phyloP scores from a whole-genome alignment of 92 coral and sea anemone genomes.

The Parazoanthus swiftii region DNA sequence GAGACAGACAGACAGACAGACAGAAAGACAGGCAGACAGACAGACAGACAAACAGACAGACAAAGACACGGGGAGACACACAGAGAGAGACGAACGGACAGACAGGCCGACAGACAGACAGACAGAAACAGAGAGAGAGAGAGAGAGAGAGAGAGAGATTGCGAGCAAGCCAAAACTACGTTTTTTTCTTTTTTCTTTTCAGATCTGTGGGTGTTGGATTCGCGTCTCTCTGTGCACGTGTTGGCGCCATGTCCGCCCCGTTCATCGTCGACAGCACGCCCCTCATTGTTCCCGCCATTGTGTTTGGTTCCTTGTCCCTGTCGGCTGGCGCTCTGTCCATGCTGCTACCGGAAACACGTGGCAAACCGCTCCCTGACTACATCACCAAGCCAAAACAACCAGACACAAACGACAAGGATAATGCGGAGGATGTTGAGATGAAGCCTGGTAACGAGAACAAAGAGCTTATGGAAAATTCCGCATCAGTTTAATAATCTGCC shows the following conservation, averaged over 20 bases:
- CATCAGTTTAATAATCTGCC: not conserved
- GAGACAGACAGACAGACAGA: too few relatives aligned
- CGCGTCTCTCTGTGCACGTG: conserved; percentile 84
- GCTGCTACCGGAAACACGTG: conserved; percentile 89
- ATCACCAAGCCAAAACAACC: conserved; percentile 35
- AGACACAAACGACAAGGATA: not conserved
- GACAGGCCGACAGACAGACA: too few relatives aligned
- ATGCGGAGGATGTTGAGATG: conserved; percentile 7
- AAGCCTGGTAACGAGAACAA: not conserved
- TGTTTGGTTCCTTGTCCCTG: conserved; percentile 82
- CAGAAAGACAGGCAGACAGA: too few relatives aligned
- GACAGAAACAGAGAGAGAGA: too few relatives aligned
- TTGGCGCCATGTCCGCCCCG: conserved; percentile 96
- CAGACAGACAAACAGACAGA: too few relatives aligned
- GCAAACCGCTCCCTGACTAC: conserved; percentile 87
- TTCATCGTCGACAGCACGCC: conserved; percentile 92
- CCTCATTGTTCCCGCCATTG: conserved; percentile 73
- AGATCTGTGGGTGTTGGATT: conserved; percentile 92
- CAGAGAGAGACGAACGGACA: too few relatives aligned
- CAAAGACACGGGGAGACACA: too few relatives aligned
- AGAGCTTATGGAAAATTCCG: not conserved
- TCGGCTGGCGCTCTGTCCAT: conserved; percentile 76
- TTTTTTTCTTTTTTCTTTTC: not conserved
- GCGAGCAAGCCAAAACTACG: not conserved
- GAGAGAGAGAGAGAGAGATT: too few relatives aligned